phyloP scores from a whole-genome alignment of 2,888 invertebrate species.

The Biston betularia region DNA sequence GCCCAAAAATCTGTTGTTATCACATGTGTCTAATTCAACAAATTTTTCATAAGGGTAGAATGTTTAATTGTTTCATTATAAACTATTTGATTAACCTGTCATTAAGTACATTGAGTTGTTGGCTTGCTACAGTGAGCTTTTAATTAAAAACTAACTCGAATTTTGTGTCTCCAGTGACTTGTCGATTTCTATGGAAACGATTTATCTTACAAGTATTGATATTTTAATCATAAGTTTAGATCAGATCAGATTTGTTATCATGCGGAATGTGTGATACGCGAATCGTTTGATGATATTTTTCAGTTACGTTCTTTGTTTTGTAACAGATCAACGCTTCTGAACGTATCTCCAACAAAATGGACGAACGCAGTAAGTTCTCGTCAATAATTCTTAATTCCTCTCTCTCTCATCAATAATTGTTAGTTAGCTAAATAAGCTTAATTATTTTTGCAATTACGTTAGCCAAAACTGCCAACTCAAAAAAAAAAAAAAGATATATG shows the following conservation, averaged over 20 bases:
- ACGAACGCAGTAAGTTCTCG: conserved; percentile 37
- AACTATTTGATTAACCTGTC: not conserved
- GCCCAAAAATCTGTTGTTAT: too few relatives aligned
- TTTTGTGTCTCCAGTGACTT: not conserved
- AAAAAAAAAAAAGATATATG: too few relatives aligned
- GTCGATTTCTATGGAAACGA: conserved; percentile 1
- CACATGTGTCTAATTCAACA: too few relatives aligned
- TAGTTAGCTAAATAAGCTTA: too few relatives aligned
- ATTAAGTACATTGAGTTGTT: not conserved
- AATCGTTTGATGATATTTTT: conserved; percentile 31
- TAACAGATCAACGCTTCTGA: conserved; percentile 33
- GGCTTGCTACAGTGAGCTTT: not conserved
- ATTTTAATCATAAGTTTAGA: conserved; percentile 36
- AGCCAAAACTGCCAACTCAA: too few relatives aligned
- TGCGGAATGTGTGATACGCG: conserved; percentile 32
- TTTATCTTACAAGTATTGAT: conserved; percentile 11
- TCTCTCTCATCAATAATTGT: conserved; percentile 4
- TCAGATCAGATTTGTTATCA: conserved; percentile 47
- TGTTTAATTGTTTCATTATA: too few relatives aligned
- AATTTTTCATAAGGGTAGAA: too few relatives aligned
- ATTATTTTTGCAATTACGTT: too few relatives aligned
- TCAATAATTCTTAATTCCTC: too few relatives aligned
- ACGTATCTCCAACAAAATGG: conserved; percentile 36
- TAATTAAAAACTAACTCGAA: not conserved
- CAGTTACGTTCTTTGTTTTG: conserved; percentile 35